A percentile compares a stretch with the other conserved stretches of the same genome.
Conservation (phyloP, 2,888 invertebrate genomes). For the Cantharis rufa region DNA sequence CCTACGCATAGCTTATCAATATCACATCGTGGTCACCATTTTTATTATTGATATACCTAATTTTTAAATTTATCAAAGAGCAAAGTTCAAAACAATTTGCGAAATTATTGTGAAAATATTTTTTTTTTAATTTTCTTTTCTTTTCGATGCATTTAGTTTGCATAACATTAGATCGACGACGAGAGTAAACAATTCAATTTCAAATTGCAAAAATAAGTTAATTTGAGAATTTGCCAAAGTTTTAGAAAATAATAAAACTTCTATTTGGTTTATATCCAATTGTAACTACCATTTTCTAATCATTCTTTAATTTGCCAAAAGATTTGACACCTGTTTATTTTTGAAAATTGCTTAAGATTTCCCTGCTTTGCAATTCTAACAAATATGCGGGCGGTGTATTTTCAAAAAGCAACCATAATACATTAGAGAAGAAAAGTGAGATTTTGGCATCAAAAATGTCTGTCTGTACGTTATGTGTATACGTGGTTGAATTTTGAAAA, state of each 20-base stretch:
- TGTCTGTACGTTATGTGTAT: no score
- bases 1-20: neutral
- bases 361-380: no score
- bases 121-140: neutral
- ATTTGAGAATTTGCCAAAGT: neutral
- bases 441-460: no score
- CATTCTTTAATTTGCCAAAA: neutral
- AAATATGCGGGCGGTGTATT: no score
- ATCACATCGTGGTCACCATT: neutral
- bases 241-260: neutral
- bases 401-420: no score
- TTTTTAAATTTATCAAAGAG: neutral
- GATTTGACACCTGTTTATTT: neutral
- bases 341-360: neutral
- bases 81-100: neutral
- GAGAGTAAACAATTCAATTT: neutral
- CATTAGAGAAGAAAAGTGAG: no score
- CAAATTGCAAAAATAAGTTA: neutral
- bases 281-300: neutral
- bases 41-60: neutral
- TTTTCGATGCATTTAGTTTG: neutral
- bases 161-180: neutral
- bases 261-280: neutral
- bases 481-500: no score
- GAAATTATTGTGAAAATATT: neutral